A percentile compares a stretch with the other conserved stretches of the same genome.
Evolutionary conservation across 1,140 invertebrate genomes (phyloP).

Genomic region (Drosophila bipectinata): DNA sequence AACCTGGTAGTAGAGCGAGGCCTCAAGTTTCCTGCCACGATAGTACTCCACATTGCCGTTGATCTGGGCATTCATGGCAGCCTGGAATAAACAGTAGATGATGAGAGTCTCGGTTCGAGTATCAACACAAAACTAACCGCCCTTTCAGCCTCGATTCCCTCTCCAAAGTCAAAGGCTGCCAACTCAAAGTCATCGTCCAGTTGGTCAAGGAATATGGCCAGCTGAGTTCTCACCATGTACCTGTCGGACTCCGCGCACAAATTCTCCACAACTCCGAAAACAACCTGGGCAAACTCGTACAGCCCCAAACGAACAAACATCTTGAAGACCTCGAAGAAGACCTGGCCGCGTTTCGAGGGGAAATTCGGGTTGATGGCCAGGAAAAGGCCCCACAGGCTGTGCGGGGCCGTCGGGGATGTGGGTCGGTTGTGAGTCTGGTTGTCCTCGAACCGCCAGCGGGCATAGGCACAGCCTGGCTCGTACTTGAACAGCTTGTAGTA

Average conservation of each 20-base stretch:
- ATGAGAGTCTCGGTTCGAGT: no score
- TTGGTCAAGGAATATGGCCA: constrained; percentile 40
- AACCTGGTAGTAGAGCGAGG: constrained; percentile 37
- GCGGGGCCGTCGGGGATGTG: background rate
- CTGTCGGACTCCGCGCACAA: constrained; percentile 37
- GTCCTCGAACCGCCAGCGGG: constrained; percentile 52
- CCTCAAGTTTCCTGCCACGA: constrained; percentile 25
- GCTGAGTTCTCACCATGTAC: constrained; percentile 56
- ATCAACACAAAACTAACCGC: constrained; percentile 10
- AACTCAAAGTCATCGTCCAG: constrained; percentile 22
- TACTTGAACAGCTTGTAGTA: constrained; percentile 61
- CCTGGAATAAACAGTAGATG: background rate
- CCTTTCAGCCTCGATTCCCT: background rate
- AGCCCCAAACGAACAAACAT: constrained; percentile 56
- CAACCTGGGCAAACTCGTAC: constrained; percentile 62
- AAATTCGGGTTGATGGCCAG: constrained; percentile 23
- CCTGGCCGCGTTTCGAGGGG: background rate
- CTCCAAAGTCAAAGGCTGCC: constrained; percentile 10
- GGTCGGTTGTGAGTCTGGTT: background rate
- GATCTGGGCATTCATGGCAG: constrained; percentile 43
- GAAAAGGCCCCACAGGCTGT: constrained; percentile 40
- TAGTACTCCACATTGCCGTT: constrained; percentile 71
- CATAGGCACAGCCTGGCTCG: constrained; percentile 48
- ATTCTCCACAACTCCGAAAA: constrained; percentile 42
- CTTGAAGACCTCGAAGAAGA: constrained; percentile 47